These are phyloP conservation scores for Drosophila subpulchrella DNA, from an alignment of 1,140 invertebrate genomes.

Conservation along the genomic window DNA sequence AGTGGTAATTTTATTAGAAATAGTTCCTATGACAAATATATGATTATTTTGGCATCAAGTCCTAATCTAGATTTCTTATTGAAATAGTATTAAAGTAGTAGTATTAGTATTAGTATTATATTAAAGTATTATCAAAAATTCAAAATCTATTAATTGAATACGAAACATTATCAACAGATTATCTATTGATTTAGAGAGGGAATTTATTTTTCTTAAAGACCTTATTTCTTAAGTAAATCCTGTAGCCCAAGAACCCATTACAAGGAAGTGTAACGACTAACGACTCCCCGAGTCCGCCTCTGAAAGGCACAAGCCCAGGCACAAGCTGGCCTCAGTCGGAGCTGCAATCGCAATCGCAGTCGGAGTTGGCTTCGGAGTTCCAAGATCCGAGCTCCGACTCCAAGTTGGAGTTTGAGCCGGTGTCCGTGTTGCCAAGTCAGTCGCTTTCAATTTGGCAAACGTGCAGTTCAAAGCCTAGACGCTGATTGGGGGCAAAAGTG, in stretches of 20 bases:
- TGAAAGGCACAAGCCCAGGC: slow-evolving; percentile 70
- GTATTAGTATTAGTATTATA: too few relatives aligned
- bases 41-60: too few relatives aligned
- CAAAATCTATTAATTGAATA: too few relatives aligned
- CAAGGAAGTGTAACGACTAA: slow-evolving; percentile 22
- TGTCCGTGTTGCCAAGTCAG: slow-evolving; percentile 57
- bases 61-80: too few relatives aligned
- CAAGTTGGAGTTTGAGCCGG: slow-evolving; percentile 16
- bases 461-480: slow-evolving; percentile 78
- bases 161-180: too few relatives aligned
- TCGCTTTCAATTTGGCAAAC: slow-evolving; percentile 82
- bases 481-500: slow-evolving; percentile 79
- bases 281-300: slow-evolving; percentile 18
- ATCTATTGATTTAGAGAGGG: too few relatives aligned
- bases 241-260: not conserved
- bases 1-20: too few relatives aligned
- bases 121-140: too few relatives aligned
- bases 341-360: slow-evolving; percentile 34
- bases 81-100: too few relatives aligned
- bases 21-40: too few relatives aligned
- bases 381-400: not conserved
- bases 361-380: slow-evolving; percentile 21
- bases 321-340: slow-evolving; percentile 50
- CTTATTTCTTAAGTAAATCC: not conserved
- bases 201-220: not conserved